Conservation (phyloP, 1,140 invertebrate genomes). For the Eciton burchellii region DNA sequence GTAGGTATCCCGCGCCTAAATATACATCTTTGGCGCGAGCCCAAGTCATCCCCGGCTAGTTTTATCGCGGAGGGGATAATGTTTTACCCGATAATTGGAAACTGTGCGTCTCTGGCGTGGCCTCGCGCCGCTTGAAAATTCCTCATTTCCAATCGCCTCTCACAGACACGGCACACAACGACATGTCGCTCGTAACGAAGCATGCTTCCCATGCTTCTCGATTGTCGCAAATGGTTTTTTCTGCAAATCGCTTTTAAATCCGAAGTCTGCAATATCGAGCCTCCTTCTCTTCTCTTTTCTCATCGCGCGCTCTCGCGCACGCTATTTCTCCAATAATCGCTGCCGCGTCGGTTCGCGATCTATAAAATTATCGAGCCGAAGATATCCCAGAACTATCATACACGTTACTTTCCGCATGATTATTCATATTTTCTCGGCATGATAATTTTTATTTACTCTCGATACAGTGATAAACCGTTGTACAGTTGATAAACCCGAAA, state of each 20-base stretch:
- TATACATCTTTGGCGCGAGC: conserved; percentile 69
- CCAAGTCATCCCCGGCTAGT: conserved; percentile 67
- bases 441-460: no score
- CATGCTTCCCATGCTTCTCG: conserved; percentile 55
- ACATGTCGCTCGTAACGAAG: conserved; percentile 29
- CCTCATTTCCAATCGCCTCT: conserved; percentile 67
- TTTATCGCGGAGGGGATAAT: conserved; percentile 72
- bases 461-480: no score
- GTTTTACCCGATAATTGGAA: conserved; percentile 75
- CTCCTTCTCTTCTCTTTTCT: conserved; percentile 60
- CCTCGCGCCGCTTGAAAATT: neutral
- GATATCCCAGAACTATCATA: no score
- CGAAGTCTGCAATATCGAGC: conserved; percentile 8
- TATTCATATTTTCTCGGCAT: no score
- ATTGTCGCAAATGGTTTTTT: conserved; percentile 64
- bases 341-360: no score
- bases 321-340: neutral
- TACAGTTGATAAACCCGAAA: no score
- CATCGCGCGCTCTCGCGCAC: conserved; percentile 42
- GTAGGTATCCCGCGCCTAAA: conserved; percentile 69
- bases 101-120: conserved; percentile 51
- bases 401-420: no score
- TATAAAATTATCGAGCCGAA: no score
- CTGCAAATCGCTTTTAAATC: conserved; percentile 61
- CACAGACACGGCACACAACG: conserved; percentile 31